Conservation (phyloP, 2,113 vertebrate genomes). For the Penelope pileata region DNA sequence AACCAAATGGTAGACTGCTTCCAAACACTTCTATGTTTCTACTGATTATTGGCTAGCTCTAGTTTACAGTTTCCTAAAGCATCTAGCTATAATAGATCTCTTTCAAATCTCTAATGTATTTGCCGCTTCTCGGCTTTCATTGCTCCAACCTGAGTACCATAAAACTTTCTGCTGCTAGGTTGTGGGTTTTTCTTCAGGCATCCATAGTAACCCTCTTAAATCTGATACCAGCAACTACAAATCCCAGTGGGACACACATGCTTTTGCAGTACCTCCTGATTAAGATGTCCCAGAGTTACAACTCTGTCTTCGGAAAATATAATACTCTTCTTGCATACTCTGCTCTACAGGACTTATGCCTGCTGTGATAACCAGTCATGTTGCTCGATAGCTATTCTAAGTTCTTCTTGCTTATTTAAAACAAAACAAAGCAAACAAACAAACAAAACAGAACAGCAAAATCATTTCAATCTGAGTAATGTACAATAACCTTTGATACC, state of each 20-base stretch:
- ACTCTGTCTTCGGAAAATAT: background rate
- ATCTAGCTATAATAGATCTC: background rate
- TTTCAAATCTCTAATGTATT: background rate
- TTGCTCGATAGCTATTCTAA: constrained; percentile 13
- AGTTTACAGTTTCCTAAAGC: background rate
- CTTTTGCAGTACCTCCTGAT: constrained; percentile 21
- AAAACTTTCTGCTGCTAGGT: background rate
- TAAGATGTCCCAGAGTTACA: constrained; percentile 10
- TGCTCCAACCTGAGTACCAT: background rate
- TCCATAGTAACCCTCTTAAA: background rate
- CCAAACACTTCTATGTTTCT: background rate
- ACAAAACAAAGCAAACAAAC: too few species aligned
- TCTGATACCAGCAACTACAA: background rate
- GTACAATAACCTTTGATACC: background rate
- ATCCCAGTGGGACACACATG: background rate
- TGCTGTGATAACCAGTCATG: constrained; percentile 38
- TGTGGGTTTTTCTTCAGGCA: background rate
- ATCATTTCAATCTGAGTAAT: background rate
- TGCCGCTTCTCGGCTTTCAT: background rate
- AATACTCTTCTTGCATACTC: constrained; percentile 22
- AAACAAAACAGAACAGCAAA: background rate
- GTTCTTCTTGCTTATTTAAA: background rate
- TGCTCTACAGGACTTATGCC: background rate
- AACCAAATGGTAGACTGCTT: background rate
- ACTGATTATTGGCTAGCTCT: background rate